A percentile compares a stretch with the other conserved stretches of the same genome.
Evolutionary conservation across 2,888 invertebrate genomes (phyloP).

Genomic region (Platypus cylindrus): DNA sequence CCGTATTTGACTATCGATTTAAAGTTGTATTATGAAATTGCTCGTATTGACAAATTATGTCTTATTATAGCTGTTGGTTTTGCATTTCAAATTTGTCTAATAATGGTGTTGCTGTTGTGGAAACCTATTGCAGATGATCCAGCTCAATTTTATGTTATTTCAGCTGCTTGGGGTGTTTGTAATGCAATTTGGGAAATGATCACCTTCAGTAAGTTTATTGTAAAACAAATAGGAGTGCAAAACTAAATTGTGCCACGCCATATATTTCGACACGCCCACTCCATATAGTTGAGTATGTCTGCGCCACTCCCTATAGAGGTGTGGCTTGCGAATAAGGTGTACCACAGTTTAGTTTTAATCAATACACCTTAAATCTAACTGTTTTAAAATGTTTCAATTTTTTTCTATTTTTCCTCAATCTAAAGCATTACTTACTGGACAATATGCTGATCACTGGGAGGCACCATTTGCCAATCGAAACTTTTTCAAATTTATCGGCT

Average conservation of each 20-base stretch:
- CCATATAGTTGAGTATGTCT: no score
- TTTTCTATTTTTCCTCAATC: conserved; percentile 7
- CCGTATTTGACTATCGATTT: no score
- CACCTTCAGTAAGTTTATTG: conserved; percentile 36
- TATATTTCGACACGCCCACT: no score
- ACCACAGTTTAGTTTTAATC: no score
- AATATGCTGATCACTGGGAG: conserved; percentile 37
- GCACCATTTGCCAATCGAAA: conserved; percentile 39
- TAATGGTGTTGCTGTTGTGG: conserved; percentile 66
- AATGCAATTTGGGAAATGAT: conserved; percentile 75
- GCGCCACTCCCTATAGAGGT: no score
- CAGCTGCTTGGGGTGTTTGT: conserved; percentile 79
- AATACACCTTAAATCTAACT: no score
- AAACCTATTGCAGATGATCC: conserved; percentile 69
- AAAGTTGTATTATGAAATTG: no score
- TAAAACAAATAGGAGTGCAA: not conserved
- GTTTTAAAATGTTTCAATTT: not conserved
- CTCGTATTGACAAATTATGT: no score
- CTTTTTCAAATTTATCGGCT: conserved; percentile 45
- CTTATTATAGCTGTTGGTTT: conserved; percentile 57
- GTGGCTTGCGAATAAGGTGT: no score
- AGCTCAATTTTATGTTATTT: conserved; percentile 70
- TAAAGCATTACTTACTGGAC: conserved; percentile 34
- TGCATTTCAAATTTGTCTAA: conserved; percentile 65
- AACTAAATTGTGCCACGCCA: no score